Evolutionary conservation across 2,113 vertebrate species (phyloP), one percentile per base, ranked within the genome.

Genomic region (pig (Sus scrofa)): DNA sequence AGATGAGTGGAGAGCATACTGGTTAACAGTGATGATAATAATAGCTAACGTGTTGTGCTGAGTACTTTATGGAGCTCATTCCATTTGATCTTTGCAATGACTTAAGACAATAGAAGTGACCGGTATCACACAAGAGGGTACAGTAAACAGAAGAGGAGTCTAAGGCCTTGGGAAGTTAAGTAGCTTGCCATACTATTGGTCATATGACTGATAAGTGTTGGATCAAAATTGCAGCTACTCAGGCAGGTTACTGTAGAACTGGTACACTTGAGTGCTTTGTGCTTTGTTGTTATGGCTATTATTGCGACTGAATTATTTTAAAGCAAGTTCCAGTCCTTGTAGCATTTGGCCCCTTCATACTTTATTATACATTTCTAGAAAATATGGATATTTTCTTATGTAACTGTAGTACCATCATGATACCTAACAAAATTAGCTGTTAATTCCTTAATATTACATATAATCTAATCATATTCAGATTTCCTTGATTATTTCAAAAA

Each of bases 311-410:
- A 91, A 63, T 13, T 37, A 44, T 75, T 83, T 90, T 44, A 73
- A 87, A 62, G 58, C 30, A 63, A 54, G n/a, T 71, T 32, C 15
- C 27, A 63, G 54, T 11, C 18, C 14, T n/a, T 39, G 27, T 19
- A 14, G 62, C 54, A 34, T 75, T 95, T 83, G 6, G 22, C 60
- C 13, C n/a, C 62, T 50, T 37, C 19, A 30, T 60, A 26, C 7
- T 82, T 50, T 6, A 12, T 68, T 70, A 56, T 62, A 39, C 27
- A 34, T 93, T 75, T 86, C 94, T 93, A 90, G 70, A 78, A 94
- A 83, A 70, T 56, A 32, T 50, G 8, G 4, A 19, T 74, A 20
- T n/a, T 96, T 93, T 73, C 56, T 74, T 81, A 58, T 39, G 7
- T 84, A 85, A 81, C 37, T 15, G 7, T 73, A 65, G 18, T 73